Base-by-base conservation (phyloP, 2,888 invertebrate genomes). In the Euphydryas editha region DNA sequence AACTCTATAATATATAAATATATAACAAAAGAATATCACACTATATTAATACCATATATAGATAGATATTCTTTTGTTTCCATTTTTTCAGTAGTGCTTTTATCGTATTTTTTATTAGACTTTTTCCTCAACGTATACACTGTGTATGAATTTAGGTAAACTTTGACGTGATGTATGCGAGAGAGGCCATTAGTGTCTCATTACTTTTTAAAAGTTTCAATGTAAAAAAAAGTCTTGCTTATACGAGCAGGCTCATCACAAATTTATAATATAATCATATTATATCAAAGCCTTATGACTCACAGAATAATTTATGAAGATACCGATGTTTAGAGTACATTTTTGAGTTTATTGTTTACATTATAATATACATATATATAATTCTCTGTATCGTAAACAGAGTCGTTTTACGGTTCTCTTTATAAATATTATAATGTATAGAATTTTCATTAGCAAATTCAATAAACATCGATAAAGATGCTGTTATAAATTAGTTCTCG, bases 401-500 rank as follows among this genome's bases (percentile, higher is more conserved):
- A n/a, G n/a, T n/a, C n/a, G n/a, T n/a, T n/a, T n/a, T n/a, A n/a
- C n/a, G n/a, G n/a, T n/a, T n/a, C n/a, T n/a, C n/a, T n/a, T n/a
- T n/a, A n/a, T n/a, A n/a, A n/a, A n/a, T n/a, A n/a, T n/a, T n/a
- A n/a, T n/a, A n/a, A n/a, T n/a, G n/a, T n/a, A n/a, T n/a, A n/a
- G n/a, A 44, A 44, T n/a, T 44, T 42, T 44, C 15, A 44, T 44
- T n/a, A 44, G 15, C 30, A 54, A 60, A 24, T 54, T 56, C 39
- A 47, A 58, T 54, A 18, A 54, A 37, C 8, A 36, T 54, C 60
- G 58, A 56, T 60, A 51, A 62, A 55, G 30, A 62, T 46, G 54
- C 44, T 62, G 62, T 60, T 57, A 61, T 70, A 67, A 68, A 65
- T 68, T 47, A 68, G 62, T 65, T 68, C 57, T 37, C 65, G 54